Evolutionary conservation across 2,888 invertebrate genomes (phyloP).

Genomic region (Drosophila maculinotata): DNA sequence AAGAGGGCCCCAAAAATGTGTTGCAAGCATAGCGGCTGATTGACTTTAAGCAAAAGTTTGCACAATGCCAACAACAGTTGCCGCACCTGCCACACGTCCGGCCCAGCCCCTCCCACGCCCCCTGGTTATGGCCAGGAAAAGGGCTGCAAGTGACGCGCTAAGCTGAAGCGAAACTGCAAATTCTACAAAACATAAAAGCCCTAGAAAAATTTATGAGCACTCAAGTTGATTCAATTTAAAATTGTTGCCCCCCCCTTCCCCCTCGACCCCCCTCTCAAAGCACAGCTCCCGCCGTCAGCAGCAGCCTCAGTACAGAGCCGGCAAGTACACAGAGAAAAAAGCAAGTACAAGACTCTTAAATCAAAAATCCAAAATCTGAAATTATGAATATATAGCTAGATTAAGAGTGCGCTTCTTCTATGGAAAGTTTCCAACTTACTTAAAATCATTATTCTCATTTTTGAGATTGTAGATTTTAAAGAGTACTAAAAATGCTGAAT

Average conservation of each 20-base stretch:
- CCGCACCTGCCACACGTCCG: slow-evolving; percentile 24
- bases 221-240: slow-evolving; percentile 78
- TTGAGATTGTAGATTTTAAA: no score
- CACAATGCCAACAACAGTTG: slow-evolving; percentile 40
- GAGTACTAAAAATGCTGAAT: no score
- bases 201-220: slow-evolving; percentile 76
- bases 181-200: slow-evolving; percentile 45
- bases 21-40: slow-evolving; percentile 47
- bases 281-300: slow-evolving; percentile 4
- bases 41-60: slow-evolving; percentile 70
- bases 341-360: no score
- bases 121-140: slow-evolving; percentile 24
- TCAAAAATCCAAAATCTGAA: no score
- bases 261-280: background rate
- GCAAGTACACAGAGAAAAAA: background rate
- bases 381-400: no score
- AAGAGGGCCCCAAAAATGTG: slow-evolving; percentile 43
- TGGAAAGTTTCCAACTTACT: no score
- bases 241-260: slow-evolving; percentile 27
- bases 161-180: slow-evolving; percentile 26
- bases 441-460: no score
- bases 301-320: no score
- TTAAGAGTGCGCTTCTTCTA: no score
- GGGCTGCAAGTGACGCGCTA: slow-evolving; percentile 68
- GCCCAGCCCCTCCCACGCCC: background rate